A percentile compares a stretch with the other conserved stretches of the same genome.
Conservation (phyloP, 1,140 invertebrate species). For the Nylanderia fulva region DNA sequence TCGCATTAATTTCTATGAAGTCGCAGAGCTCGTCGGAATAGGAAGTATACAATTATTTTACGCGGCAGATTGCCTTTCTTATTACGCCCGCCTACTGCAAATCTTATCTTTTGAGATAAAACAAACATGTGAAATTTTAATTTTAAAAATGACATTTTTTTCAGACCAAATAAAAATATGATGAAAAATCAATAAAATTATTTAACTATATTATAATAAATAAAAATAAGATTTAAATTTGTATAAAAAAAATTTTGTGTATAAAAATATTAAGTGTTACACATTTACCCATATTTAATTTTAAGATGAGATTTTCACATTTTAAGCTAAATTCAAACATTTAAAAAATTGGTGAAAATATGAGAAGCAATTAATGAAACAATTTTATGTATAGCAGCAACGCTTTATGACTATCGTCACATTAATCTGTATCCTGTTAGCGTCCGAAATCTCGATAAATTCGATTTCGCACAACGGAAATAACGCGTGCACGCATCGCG, state of each 20-base stretch:
- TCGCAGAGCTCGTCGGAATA: slow-evolving; percentile 25
- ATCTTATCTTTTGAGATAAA: slow-evolving; percentile 8
- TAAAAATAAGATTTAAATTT: background rate
- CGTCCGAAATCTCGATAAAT: slow-evolving; percentile 48
- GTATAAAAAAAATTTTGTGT: background rate
- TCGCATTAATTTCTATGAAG: slow-evolving; percentile 58
- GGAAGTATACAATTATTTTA: slow-evolving; percentile 33
- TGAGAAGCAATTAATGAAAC: slow-evolving; percentile 11
- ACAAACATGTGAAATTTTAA: background rate
- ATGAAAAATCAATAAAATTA: too few species aligned
- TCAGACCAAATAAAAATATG: too few species aligned
- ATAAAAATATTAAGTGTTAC: background rate
- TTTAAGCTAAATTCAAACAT: background rate
- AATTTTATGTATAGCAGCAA: slow-evolving; percentile 28
- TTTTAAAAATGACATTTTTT: too few species aligned
- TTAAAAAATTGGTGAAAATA: slow-evolving; percentile 25
- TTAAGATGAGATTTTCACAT: background rate
- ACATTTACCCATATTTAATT: too few species aligned
- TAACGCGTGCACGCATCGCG: slow-evolving; percentile 43
- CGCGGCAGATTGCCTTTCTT: slow-evolving; percentile 38
- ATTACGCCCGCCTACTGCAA: slow-evolving; percentile 13
- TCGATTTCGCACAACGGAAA: slow-evolving; percentile 43
- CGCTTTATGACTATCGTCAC: slow-evolving; percentile 23
- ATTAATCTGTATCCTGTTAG: slow-evolving; percentile 28
- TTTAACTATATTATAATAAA: too few species aligned